Percentiles rank a stretch among this genome's conserved stretches.
Evolutionary conservation across 2,888 invertebrate species (phyloP).

Genomic region (Dryobotodes eremita): DNA sequence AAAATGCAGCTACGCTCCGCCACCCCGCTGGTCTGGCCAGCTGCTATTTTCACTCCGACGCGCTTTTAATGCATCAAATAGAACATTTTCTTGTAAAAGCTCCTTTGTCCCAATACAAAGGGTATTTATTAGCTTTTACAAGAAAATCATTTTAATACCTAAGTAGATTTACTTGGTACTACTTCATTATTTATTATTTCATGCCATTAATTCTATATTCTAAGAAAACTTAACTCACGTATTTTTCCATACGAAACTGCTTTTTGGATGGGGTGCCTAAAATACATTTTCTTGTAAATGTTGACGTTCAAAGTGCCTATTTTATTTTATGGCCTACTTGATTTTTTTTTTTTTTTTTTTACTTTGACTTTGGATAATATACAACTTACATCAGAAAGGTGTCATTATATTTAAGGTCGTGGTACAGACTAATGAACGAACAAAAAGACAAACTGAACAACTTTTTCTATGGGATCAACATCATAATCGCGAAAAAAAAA

Average conservation of each 20-base stretch:
- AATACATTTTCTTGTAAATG: not conserved
- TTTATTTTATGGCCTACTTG: not conserved
- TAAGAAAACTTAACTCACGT: not conserved
- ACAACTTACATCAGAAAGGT: no score
- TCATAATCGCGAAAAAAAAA: no score
- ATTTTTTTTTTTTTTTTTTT: no score
- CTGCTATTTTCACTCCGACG: conserved; percentile 38
- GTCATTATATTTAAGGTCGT: no score
- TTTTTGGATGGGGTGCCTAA: not conserved
- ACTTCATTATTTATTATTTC: not conserved
- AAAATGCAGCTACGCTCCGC: conserved; percentile 22
- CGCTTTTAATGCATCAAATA: conserved; percentile 26
- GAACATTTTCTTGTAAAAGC: not conserved
- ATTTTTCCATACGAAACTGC: no score
- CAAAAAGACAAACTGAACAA: no score
- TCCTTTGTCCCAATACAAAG: conserved; percentile 3
- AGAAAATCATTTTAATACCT: conserved; percentile 23
- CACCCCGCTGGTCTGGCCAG: conserved; percentile 26
- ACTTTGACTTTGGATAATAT: no score
- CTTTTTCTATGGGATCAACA: no score
- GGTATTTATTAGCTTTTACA: conserved; percentile 19
- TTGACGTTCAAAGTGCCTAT: not conserved
- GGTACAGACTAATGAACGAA: no score
- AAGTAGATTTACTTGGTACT: not conserved
- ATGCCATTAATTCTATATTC: not conserved